phyloP scores from a whole-genome alignment of 2,797 vertebrate species.

The Scolopax bukidnonensis region DNA sequence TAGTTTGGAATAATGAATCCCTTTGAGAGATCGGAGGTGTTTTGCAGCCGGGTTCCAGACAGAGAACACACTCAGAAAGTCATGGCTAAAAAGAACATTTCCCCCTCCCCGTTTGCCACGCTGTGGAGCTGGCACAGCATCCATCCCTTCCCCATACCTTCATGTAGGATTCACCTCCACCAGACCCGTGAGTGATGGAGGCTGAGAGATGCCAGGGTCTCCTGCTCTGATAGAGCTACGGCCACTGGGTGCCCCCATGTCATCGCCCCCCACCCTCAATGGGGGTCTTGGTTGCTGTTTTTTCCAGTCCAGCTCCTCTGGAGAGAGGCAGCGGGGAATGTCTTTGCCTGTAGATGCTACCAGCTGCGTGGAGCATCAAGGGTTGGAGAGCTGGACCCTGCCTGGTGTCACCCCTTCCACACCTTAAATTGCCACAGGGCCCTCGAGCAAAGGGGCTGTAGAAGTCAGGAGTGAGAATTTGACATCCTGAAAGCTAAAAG shows the following conservation, averaged over 20 bases:
- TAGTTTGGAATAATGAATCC: slow-evolving; percentile 62
- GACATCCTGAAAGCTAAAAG: background rate
- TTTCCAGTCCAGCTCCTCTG: background rate
- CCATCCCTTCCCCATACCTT: background rate
- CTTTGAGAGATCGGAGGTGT: slow-evolving; percentile 55
- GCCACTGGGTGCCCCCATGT: background rate
- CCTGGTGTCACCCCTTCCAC: background rate
- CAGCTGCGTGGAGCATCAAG: background rate
- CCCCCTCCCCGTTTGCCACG: slow-evolving; percentile 14
- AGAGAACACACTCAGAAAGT: slow-evolving; percentile 10
- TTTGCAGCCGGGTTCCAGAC: slow-evolving; percentile 54
- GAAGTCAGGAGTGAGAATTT: background rate
- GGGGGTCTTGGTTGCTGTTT: background rate
- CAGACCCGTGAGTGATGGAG: background rate
- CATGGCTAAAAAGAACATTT: background rate
- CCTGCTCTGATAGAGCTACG: background rate
- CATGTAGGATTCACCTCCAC: background rate
- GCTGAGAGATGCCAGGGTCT: background rate
- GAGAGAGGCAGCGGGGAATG: background rate
- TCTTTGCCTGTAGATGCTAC: background rate
- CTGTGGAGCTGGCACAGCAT: background rate
- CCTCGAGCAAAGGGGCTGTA: background rate
- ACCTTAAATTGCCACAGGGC: fast-evolving
- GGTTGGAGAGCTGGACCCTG: background rate
- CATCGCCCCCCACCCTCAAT: background rate